Conservation (phyloP, 2,888 invertebrate species). For the Orchesella flavescens region DNA sequence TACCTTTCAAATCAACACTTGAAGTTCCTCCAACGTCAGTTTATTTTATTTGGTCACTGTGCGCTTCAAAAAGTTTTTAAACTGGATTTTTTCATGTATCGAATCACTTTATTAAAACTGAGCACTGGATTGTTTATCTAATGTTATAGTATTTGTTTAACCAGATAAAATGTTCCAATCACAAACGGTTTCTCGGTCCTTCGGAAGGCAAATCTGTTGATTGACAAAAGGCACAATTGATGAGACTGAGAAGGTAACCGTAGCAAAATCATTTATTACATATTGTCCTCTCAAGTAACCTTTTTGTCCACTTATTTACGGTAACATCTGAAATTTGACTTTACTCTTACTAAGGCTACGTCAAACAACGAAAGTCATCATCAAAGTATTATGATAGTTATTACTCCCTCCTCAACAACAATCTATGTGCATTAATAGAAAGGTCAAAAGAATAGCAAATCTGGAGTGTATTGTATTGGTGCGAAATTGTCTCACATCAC, state of each 20-base stretch:
- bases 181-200: slow-evolving; percentile 43
- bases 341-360: too few species aligned
- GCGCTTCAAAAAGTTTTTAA: too few species aligned
- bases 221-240: slow-evolving; percentile 14
- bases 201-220: slow-evolving; percentile 18
- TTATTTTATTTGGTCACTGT: too few species aligned
- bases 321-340: neutral
- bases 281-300: too few species aligned
- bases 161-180: slow-evolving; percentile 24
- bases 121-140: slow-evolving; percentile 2
- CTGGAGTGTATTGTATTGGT: slow-evolving; percentile 25
- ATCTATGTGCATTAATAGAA: neutral
- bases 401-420: too few species aligned
- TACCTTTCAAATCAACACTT: too few species aligned
- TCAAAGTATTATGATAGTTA: too few species aligned
- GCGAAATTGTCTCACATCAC: slow-evolving; percentile 55
- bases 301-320: neutral
- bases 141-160: neutral
- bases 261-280: too few species aligned
- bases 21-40: too few species aligned
- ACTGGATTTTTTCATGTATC: neutral
- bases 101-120: neutral
- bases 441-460: slow-evolving; percentile 44
- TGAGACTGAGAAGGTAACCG: neutral
- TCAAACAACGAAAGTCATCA: neutral